phyloP scores from a whole-genome alignment of 2,888 invertebrate species.

The Operophtera brumata region DNA sequence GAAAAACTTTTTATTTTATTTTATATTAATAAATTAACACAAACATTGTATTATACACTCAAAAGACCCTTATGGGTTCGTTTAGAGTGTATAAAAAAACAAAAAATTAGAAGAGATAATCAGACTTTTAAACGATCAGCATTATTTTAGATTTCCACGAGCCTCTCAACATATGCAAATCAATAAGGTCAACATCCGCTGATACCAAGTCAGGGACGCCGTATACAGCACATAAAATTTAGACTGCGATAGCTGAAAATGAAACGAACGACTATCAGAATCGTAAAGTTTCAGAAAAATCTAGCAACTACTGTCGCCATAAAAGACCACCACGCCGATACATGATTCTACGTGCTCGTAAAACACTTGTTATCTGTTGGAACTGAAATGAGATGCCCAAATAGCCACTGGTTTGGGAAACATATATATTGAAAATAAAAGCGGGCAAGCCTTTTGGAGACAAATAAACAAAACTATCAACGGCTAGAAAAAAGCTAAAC shows the following conservation, averaged over 20 bases:
- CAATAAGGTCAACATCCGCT: constrained; percentile 24
- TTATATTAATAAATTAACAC: no score
- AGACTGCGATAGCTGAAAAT: constrained; percentile 23
- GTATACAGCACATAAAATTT: constrained; percentile 27
- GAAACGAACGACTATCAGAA: constrained; percentile 20
- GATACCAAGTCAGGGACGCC: constrained; percentile 20
- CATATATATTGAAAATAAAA: constrained; percentile 16
- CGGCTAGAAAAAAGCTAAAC: neutral
- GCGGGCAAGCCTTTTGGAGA: neutral
- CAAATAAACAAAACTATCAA: neutral
- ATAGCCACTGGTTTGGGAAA: constrained; percentile 21
- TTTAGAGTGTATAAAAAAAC: no score
- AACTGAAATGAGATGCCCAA: constrained; percentile 43
- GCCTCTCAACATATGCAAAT: neutral
- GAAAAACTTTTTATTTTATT: no score
- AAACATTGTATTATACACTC: no score
- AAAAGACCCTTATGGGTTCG: no score
- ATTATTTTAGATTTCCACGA: neutral
- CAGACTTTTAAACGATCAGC: neutral
- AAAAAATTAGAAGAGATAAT: neutral
- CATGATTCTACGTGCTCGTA: constrained; percentile 56
- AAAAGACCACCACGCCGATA: constrained; percentile 41
- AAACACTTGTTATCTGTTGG: constrained; percentile 61
- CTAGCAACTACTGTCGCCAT: constrained; percentile 34
- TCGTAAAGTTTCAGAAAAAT: constrained; percentile 43